Conservation (phyloP, 2,797 vertebrate genomes). For the Chloroceryle amazona region DNA sequence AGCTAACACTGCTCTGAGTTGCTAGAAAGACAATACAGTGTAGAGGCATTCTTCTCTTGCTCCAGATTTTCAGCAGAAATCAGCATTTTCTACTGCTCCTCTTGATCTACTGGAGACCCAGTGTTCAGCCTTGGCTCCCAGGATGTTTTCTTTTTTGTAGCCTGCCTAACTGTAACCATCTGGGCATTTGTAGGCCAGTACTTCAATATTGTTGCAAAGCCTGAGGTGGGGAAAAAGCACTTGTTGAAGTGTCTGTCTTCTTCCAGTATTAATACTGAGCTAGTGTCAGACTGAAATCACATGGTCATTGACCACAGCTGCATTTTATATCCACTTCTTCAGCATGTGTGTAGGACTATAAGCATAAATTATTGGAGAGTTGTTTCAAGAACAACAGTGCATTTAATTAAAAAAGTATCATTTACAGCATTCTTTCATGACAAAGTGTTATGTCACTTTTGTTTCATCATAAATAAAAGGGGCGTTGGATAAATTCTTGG, state of each 20-base stretch:
- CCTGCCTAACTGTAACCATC: neutral
- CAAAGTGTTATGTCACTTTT: constrained; percentile 75
- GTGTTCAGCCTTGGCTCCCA: neutral
- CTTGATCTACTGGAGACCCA: neutral
- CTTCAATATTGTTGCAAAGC: neutral
- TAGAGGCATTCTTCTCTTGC: neutral
- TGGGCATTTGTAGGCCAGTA: neutral
- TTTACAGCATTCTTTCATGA: constrained; percentile 71
- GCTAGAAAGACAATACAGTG: neutral
- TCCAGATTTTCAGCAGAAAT: neutral
- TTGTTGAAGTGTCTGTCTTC: neutral
- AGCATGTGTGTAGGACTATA: constrained; percentile 22
- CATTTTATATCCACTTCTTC: constrained; percentile 36
- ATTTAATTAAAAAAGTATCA: constrained; percentile 72
- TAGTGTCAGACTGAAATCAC: neutral
- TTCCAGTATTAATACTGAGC: neutral
- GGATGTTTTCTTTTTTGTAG: neutral
- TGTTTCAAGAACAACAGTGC: constrained; percentile 64
- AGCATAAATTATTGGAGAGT: constrained; percentile 66
- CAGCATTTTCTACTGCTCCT: neutral
- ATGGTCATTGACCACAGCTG: constrained; percentile 18
- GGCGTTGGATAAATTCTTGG: constrained; percentile 69
- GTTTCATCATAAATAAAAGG: constrained; percentile 81
- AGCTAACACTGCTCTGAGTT: neutral
- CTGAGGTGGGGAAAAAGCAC: neutral